Conservation (phyloP, 2,797 vertebrate genomes). For the Silurus lanzhouensis region DNA sequence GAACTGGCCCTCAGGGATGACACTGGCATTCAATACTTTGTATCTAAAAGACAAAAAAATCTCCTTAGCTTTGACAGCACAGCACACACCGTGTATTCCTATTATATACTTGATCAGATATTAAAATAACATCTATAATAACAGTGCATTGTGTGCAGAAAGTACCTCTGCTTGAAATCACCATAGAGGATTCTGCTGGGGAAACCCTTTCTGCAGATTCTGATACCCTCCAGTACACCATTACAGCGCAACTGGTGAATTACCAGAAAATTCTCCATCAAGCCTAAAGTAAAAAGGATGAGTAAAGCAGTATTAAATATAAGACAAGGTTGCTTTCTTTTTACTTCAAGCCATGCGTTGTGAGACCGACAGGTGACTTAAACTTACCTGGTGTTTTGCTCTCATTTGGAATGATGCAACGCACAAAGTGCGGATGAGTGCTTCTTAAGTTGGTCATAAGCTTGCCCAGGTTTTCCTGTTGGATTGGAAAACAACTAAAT, state of each 20-base stretch:
- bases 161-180: conserved; percentile 90
- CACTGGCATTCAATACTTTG: conserved; percentile 83
- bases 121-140: neutral
- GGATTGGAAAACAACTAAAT: conserved; percentile 27
- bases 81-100: neutral
- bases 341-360: no score
- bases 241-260: conserved; percentile 86
- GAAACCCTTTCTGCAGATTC: conserved; percentile 87
- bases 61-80: neutral
- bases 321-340: no score
- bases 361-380: neutral
- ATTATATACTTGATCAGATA: neutral
- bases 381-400: conserved; percentile 88
- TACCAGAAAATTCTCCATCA: conserved; percentile 72
- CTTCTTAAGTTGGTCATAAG: conserved; percentile 87
- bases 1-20: conserved; percentile 82
- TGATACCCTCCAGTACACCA: conserved; percentile 84
- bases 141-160: neutral
- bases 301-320: neutral
- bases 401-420: conserved; percentile 90
- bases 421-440: conserved; percentile 92
- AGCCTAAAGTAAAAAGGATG: conserved; percentile 54
- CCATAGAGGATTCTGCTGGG: conserved; percentile 86
- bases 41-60: conserved; percentile 67
- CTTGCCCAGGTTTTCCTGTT: conserved; percentile 85